Evolutionary conservation across 2,888 invertebrate species (phyloP).

Genomic region (Eremobia ochroleuca): DNA sequence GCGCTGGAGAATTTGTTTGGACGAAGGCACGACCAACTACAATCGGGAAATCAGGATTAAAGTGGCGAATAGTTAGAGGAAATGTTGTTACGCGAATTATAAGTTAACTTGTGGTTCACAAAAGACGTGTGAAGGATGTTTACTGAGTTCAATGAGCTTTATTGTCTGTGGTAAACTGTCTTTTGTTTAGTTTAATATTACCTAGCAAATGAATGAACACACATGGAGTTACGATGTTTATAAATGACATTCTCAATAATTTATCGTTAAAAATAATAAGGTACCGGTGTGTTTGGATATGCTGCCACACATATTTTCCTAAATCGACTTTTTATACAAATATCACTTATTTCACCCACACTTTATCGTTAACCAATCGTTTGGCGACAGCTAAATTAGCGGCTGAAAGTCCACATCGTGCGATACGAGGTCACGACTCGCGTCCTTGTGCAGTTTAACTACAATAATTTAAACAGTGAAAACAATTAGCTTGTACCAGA

Average conservation of each 20-base stretch:
- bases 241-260: not conserved
- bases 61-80: constrained; percentile 42
- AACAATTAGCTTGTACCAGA: constrained; percentile 40
- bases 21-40: constrained; percentile 61
- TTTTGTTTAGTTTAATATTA: constrained; percentile 1
- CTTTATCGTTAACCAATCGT: constrained; percentile 33
- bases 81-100: constrained; percentile 42
- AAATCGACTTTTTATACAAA: constrained; percentile 35
- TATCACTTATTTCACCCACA: constrained; percentile 28
- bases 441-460: constrained; percentile 31
- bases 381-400: constrained; percentile 50
- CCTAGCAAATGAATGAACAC: not conserved
- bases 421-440: constrained; percentile 24
- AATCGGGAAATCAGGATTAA: constrained; percentile 54
- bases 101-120: constrained; percentile 23
- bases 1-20: constrained; percentile 73
- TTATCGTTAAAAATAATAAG: not conserved
- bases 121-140: not conserved
- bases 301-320: constrained; percentile 1
- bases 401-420: constrained; percentile 20
- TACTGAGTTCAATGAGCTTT: not conserved
- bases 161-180: not conserved
- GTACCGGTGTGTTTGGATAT: not conserved
- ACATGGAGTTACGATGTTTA: not conserved
- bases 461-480: constrained; percentile 33